A percentile compares a stretch with the other conserved stretches of the same genome.
These are phyloP conservation scores for Ciconia boyciana DNA, from an alignment of 2,113 vertebrate species.

Conservation along the genomic window DNA sequence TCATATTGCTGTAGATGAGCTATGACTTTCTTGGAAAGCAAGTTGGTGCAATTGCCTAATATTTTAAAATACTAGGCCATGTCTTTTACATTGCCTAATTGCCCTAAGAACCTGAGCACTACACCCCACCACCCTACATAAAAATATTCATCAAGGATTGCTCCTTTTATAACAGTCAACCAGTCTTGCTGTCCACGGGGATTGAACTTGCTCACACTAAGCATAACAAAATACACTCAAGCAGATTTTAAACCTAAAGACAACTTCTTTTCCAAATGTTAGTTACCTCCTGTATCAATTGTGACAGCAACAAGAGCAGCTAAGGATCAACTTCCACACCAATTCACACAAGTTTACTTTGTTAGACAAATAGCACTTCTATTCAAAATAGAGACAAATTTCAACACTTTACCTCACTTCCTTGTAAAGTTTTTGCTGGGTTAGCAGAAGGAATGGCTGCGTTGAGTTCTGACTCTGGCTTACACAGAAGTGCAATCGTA, in stretches of 20 bases:
- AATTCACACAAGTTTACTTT: not conserved
- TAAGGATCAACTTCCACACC: not conserved
- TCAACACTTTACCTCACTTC: constrained; percentile 84
- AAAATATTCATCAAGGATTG: not conserved
- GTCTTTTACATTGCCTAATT: not conserved
- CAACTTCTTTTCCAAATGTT: not conserved
- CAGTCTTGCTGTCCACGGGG: rapidly evolving
- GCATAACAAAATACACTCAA: not conserved
- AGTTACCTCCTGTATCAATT: not conserved
- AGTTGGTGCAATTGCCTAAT: not conserved
- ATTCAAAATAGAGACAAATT: not conserved
- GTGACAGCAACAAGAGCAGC: not conserved
- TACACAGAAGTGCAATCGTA: constrained; percentile 91
- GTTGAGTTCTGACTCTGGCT: constrained; percentile 86
- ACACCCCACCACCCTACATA: not conserved
- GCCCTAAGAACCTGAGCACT: not conserved
- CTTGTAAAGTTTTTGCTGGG: constrained; percentile 94
- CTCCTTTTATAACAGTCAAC: not conserved
- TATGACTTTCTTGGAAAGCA: not conserved
- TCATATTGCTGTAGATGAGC: not conserved
- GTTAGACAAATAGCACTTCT: not conserved
- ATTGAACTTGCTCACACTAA: not conserved
- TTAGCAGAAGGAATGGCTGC: constrained; percentile 96
- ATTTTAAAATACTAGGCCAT: not conserved
- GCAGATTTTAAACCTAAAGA: not conserved